phyloP scores from a whole-genome alignment of 2,797 vertebrate species.

The Sebastes taczanowskii region DNA sequence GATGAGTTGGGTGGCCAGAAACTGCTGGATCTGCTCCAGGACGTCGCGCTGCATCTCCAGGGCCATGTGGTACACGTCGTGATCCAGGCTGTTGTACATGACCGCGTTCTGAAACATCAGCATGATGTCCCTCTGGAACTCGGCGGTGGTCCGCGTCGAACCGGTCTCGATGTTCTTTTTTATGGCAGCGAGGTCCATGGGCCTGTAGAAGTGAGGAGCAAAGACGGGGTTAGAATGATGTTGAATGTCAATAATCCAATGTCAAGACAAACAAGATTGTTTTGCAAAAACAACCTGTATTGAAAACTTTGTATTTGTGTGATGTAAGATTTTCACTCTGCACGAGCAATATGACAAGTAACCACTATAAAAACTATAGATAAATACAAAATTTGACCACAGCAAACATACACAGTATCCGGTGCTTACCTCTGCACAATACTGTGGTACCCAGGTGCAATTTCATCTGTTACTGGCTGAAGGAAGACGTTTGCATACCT shows the following conservation, averaged over 20 bases:
- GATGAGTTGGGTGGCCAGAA: slow-evolving; percentile 86
- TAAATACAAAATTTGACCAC: background rate
- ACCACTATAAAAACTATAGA: background rate
- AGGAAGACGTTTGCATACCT: slow-evolving; percentile 98
- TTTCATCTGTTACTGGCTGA: slow-evolving; percentile 97
- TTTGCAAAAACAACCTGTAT: background rate
- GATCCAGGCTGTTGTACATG: slow-evolving; percentile 95
- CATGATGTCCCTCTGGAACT: slow-evolving; percentile 97
- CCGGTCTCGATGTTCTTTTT: slow-evolving; percentile 92
- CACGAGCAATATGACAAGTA: background rate
- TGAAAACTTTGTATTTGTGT: background rate
- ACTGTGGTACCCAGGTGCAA: slow-evolving; percentile 96
- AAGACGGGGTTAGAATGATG: background rate
- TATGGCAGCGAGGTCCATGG: slow-evolving; percentile 94
- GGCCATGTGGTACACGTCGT: slow-evolving; percentile 92
- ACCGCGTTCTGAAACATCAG: slow-evolving; percentile 97
- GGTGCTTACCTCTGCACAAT: slow-evolving; percentile 94
- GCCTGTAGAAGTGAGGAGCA: slow-evolving; percentile 73
- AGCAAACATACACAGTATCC: background rate
- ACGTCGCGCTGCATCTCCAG: slow-evolving; percentile 95
- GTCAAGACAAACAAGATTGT: background rate
- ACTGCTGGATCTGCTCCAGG: slow-evolving; percentile 92
- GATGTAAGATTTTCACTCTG: background rate
- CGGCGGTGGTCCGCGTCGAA: slow-evolving; percentile 86
- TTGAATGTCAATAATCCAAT: background rate